phyloP scores from a whole-genome alignment of 2,113 vertebrate species.

The Philantomba maxwellii region DNA sequence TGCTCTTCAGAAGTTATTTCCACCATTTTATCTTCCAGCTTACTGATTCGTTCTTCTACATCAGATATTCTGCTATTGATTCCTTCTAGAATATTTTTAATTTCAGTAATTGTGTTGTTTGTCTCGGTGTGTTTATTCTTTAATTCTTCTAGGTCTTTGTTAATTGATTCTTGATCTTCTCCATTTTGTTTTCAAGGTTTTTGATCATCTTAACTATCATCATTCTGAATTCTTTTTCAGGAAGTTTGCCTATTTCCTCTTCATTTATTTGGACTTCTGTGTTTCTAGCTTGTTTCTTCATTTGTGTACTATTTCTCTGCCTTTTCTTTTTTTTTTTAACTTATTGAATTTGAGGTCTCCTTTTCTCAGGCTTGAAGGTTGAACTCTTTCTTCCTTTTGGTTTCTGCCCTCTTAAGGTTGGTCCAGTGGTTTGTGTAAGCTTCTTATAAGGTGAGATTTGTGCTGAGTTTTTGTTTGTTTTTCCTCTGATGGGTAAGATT shows the following conservation, averaged over 20 bases:
- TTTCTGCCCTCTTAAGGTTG: neutral
- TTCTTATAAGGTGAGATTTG: neutral
- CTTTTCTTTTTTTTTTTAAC: neutral
- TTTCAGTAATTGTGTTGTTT: neutral
- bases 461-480: neutral
- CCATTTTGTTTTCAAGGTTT: neutral
- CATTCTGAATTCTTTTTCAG: neutral
- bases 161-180: neutral
- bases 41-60: neutral
- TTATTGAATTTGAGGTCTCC: neutral
- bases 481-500: neutral
- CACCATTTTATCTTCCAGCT: neutral
- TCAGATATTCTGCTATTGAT: neutral
- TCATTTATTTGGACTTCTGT: neutral
- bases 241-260: neutral
- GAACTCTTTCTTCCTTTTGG: neutral
- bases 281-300: neutral
- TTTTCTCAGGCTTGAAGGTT: neutral
- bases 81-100: neutral
- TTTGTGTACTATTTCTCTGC: neutral
- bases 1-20: neutral
- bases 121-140: neutral
- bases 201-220: neutral
- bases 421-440: neutral
- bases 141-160: neutral